A percentile compares a stretch with the other conserved stretches of the same genome.
phyloP scores from a whole-genome alignment of 2,797 vertebrate species.

The Buphagus erythrorhynchus region DNA sequence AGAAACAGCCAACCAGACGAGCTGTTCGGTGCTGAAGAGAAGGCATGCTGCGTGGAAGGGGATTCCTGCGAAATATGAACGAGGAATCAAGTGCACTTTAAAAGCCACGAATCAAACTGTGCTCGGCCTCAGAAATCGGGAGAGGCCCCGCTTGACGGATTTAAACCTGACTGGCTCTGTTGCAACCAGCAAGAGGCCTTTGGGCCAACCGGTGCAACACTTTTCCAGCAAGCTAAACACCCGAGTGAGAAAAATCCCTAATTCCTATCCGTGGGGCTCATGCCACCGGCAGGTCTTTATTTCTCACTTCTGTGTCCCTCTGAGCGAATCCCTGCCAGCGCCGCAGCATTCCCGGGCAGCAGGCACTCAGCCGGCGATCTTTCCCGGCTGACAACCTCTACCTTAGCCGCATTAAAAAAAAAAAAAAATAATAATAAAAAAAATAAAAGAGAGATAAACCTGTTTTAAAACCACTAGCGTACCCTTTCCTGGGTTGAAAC shows the following conservation, averaged over 20 bases:
- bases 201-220: background rate
- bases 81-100: background rate
- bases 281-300: background rate
- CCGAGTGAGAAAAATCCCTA: background rate
- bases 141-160: background rate
- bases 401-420: background rate
- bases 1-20: background rate
- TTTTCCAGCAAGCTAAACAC: background rate
- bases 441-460: background rate
- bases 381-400: rapidly evolving
- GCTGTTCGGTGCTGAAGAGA: background rate
- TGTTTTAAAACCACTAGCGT: background rate
- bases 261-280: background rate
- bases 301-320: background rate
- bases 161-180: background rate
- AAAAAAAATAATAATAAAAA: background rate
- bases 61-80: background rate
- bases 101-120: background rate
- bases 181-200: background rate
- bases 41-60: background rate
- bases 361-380: rapidly evolving
- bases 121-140: background rate
- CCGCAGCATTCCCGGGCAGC: background rate
- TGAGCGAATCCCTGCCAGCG: rapidly evolving
- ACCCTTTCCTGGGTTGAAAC: background rate